Conservation (phyloP, 2,113 vertebrate genomes). For the Cololabis saira region DNA sequence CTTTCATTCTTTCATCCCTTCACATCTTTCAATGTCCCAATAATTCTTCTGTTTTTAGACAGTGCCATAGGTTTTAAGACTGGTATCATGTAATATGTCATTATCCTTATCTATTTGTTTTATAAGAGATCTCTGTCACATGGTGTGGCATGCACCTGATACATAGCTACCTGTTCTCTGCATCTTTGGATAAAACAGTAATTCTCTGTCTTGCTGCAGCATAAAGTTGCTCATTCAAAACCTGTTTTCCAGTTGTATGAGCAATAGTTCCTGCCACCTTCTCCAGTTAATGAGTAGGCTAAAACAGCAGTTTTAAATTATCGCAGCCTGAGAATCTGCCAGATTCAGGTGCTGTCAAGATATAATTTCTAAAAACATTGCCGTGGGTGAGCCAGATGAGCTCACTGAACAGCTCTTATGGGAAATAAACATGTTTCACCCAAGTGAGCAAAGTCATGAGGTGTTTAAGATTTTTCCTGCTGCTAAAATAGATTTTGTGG, state of each 20-base stretch:
- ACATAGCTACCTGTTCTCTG: too few relatives aligned
- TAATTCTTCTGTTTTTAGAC: too few relatives aligned
- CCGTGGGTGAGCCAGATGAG: constrained; percentile 17
- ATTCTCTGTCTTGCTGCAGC: too few relatives aligned
- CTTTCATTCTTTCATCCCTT: background rate
- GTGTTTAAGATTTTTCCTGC: constrained; percentile 23
- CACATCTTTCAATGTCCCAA: too few relatives aligned
- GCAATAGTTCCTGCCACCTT: background rate
- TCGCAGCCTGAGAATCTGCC: constrained; percentile 1
- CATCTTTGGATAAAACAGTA: too few relatives aligned
- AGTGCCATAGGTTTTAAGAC: too few relatives aligned
- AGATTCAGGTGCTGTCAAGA: constrained; percentile 2
- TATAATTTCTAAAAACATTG: constrained; percentile 6
- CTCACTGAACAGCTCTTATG: constrained; percentile 22
- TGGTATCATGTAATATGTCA: too few relatives aligned
- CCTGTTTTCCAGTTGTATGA: too few relatives aligned
- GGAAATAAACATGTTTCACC: constrained; percentile 53
- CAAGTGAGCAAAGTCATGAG: constrained; percentile 8
- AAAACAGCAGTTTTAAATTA: constrained; percentile 16
- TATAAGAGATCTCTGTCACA: too few relatives aligned
- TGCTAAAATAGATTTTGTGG: constrained; percentile 25
- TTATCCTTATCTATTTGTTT: too few relatives aligned
- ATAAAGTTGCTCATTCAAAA: too few relatives aligned
- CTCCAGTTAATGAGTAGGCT: background rate
- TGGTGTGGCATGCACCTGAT: too few relatives aligned